Percentiles rank a stretch among this genome's conserved stretches.
phyloP scores from a whole-genome alignment of 2,888 invertebrate species.

The Drosophila peninsularis region DNA sequence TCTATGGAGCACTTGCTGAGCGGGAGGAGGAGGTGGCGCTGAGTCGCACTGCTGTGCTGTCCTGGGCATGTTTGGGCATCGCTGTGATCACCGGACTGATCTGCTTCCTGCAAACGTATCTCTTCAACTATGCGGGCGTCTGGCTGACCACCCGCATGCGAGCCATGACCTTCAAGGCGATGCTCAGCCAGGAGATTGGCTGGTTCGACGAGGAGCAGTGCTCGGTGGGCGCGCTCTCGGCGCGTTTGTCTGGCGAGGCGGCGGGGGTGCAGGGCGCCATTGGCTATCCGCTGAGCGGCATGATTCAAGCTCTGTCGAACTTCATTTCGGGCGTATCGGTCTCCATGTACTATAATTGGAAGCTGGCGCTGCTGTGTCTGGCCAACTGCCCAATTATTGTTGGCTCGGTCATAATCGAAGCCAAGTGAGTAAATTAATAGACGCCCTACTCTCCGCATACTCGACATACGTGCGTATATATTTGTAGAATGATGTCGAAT shows the following conservation, averaged over 20 bases:
- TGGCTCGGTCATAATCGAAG: constrained; percentile 88
- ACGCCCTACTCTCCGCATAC: neutral
- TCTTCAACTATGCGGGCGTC: constrained; percentile 92
- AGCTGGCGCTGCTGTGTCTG: constrained; percentile 89
- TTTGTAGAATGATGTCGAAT: constrained; percentile 86
- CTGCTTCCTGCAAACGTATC: constrained; percentile 89
- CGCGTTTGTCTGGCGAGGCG: constrained; percentile 89
- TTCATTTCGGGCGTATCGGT: constrained; percentile 87
- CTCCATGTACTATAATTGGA: constrained; percentile 89
- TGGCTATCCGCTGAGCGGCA: constrained; percentile 88
- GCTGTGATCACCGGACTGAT: constrained; percentile 88
- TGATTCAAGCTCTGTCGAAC: constrained; percentile 89
- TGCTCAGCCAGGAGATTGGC: constrained; percentile 90
- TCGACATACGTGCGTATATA: neutral
- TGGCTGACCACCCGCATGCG: constrained; percentile 89
- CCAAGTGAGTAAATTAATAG: constrained; percentile 80
- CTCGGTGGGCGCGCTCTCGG: constrained; percentile 89
- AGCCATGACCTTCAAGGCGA: constrained; percentile 87
- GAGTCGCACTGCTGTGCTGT: constrained; percentile 87
- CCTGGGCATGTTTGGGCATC: constrained; percentile 88
- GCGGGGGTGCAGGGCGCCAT: constrained; percentile 91
- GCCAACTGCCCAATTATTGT: constrained; percentile 89
- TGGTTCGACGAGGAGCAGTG: constrained; percentile 90
- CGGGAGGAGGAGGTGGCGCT: constrained; percentile 87
- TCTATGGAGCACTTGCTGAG: constrained; percentile 89